Base-by-base conservation (phyloP, 2,888 invertebrate species). In the Thymelicus acteon region DNA sequence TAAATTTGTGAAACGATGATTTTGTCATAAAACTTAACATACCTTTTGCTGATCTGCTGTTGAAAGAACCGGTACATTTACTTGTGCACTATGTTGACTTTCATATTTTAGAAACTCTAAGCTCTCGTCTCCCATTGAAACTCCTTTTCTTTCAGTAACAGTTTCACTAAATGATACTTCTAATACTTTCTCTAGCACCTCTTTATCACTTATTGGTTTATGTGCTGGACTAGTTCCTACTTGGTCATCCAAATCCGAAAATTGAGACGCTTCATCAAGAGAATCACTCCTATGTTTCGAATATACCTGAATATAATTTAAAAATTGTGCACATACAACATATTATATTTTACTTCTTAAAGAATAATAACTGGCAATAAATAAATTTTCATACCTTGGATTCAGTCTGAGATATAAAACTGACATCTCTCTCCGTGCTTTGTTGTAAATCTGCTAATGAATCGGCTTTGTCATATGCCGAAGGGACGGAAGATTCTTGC, bases 211-310 rank as follows among this genome's bases (percentile, higher is more conserved):
- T 10, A 76, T 72, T 37, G 87, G 84, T 72, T 80, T 87, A 61
- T 89, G 92, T 19, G 89, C 88, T 49, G 93, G 91, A 76, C 92
- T 93, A 62, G 88, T 82, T 8, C 91, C 92, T 19, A 91, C 82
- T 81, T 93, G 93, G 64, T 94, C 94, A 73, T 94, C 94, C 74
- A 94, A 82, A 75, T 94, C 94, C 24, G 94, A 94, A 79, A 94
- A 94, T 74, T 93, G 94, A 7, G 94, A 93, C 1, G 93, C 81
- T 80, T 94, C 94, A 63, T 94, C 94, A 74, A 94, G 80, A 0
- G 94, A 94, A 76, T 94, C 94, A 80, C 94, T 94, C 75, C 93
- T 85, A 66, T 91, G 93, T 77, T 93, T 93, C 7, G 93, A 93
- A 67, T 92, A 92, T 8, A 90, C 87, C 93, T 94, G 73, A 49